phyloP scores from a whole-genome alignment of 2,113 vertebrate genomes.

The Callithrix jacchus region DNA sequence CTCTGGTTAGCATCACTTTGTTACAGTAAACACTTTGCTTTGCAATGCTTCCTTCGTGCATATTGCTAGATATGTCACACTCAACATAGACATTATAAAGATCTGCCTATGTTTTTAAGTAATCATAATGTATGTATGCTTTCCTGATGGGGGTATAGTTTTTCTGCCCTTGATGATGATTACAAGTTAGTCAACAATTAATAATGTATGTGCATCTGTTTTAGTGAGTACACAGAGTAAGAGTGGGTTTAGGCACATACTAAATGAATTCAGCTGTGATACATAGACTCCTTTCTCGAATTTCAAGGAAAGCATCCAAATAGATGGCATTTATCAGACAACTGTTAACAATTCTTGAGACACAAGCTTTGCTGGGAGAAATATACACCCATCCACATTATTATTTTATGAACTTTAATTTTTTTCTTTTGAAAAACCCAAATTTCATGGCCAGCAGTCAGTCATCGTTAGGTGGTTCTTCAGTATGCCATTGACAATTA shows the following conservation, averaged over 20 bases:
- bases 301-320: constrained; percentile 72
- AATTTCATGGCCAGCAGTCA: not conserved
- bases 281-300: constrained; percentile 54
- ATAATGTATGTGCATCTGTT: constrained; percentile 83
- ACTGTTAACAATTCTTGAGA: constrained; percentile 66
- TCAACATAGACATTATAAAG: constrained; percentile 74
- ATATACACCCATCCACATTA: constrained; percentile 56
- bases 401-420: constrained; percentile 56
- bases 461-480: not conserved
- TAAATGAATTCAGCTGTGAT: constrained; percentile 77
- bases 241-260: constrained; percentile 67
- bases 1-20: constrained; percentile 28
- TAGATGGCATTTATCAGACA: constrained; percentile 78
- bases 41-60: constrained; percentile 58
- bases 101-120: constrained; percentile 76
- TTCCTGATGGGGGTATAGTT: constrained; percentile 76
- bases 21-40: constrained; percentile 61
- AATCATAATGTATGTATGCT: constrained; percentile 78
- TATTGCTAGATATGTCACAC: constrained; percentile 57
- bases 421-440: not conserved
- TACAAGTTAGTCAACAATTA: constrained; percentile 82
- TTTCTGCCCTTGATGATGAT: constrained; percentile 74
- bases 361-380: constrained; percentile 55
- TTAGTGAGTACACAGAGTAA: constrained; percentile 49
- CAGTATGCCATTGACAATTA: constrained; percentile 27